Evolutionary conservation across 2,113 vertebrate genomes (phyloP).

Genomic region (Nothobranchius furzeri): DNA sequence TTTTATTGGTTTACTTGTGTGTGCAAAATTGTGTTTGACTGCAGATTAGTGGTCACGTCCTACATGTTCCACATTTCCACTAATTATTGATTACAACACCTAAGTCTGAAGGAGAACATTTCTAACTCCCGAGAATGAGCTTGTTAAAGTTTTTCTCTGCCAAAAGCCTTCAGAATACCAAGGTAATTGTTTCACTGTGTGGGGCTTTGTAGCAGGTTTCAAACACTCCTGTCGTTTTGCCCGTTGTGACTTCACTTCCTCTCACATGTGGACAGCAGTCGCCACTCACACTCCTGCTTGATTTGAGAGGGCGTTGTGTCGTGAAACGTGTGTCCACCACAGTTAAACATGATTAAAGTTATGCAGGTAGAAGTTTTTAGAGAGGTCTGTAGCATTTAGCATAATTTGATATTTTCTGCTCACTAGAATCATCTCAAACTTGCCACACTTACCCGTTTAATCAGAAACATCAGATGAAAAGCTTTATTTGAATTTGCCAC

Average conservation of each 20-base stretch:
- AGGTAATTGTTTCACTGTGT: slow-evolving; percentile 68
- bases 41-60: slow-evolving; percentile 20
- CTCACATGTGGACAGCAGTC: slow-evolving; percentile 40
- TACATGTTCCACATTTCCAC: slow-evolving; percentile 25
- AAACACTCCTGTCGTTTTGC: slow-evolving; percentile 54
- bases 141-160: slow-evolving; percentile 35
- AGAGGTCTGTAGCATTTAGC: slow-evolving; percentile 23
- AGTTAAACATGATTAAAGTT: slow-evolving; percentile 22
- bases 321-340: slow-evolving; percentile 14
- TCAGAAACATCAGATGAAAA: slow-evolving; percentile 9
- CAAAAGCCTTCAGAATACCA: slow-evolving; percentile 54
- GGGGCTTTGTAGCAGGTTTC: slow-evolving; percentile 48
- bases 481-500: slow-evolving; percentile 30
- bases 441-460: slow-evolving; percentile 28
- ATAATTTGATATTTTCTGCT: slow-evolving; percentile 30
- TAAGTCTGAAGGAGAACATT: slow-evolving; percentile 34
- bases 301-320: background rate
- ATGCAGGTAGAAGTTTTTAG: slow-evolving; percentile 27
- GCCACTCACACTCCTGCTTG: slow-evolving; percentile 34
- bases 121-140: slow-evolving; percentile 34
- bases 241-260: slow-evolving; percentile 54
- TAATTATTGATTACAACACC: slow-evolving; percentile 53
- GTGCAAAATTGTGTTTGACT: slow-evolving; percentile 39
- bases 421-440: slow-evolving; percentile 42
- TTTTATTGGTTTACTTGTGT: slow-evolving; percentile 32